Evolutionary conservation across 2,888 invertebrate species (phyloP).

Genomic region (Anodontia alba): DNA sequence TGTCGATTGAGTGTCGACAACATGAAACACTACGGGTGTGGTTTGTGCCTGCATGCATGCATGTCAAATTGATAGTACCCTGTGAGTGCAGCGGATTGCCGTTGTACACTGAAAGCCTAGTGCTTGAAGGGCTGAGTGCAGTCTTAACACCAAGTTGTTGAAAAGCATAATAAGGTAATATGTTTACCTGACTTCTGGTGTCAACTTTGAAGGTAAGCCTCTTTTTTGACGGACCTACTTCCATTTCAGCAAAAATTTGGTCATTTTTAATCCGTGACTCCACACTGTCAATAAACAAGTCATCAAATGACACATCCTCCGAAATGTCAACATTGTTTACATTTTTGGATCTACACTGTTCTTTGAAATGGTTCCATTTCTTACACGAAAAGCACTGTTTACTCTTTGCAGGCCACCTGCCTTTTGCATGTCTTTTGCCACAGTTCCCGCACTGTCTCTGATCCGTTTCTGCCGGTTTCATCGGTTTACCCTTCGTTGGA

Average conservation of each 20-base stretch:
- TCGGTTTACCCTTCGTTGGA: background rate
- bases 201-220: background rate
- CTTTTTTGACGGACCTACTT: conserved; percentile 1
- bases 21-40: background rate
- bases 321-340: conserved; percentile 14
- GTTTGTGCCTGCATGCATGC: background rate
- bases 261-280: conserved; percentile 1
- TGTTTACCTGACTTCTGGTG: conserved; percentile 20
- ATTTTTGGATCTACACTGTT: background rate
- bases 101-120: background rate
- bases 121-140: conserved; percentile 10
- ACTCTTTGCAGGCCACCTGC: conserved; percentile 7
- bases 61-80: background rate
- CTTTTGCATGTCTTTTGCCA: conserved; percentile 10
- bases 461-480: background rate
- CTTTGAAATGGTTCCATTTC: conserved; percentile 16
- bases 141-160: conserved; percentile 21
- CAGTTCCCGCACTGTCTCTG: conserved; percentile 1
- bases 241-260: conserved; percentile 17
- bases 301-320: background rate
- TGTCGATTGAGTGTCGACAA: background rate
- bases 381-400: conserved; percentile 11
- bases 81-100: background rate
- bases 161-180: conserved; percentile 6
- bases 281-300: conserved; percentile 9